Evolutionary conservation across 2,888 invertebrate genomes (phyloP), one percentile per base, ranked within the genome.

Genomic region (Hesperia comma): DNA sequence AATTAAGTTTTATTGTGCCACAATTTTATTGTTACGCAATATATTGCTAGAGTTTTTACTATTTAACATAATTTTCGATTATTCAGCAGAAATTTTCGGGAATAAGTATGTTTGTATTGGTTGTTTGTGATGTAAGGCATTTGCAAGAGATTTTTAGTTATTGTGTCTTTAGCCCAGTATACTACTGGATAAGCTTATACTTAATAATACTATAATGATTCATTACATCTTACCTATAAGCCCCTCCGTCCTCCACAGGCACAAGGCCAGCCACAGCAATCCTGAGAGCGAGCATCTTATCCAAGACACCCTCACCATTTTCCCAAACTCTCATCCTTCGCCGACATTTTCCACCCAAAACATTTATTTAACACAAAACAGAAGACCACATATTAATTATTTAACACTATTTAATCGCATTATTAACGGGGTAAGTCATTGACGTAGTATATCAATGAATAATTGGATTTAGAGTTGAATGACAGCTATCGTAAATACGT

Each of bases 241-340:
- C 74, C 91, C 91, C 75, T 85, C 83, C 61, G 85, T 86, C 53
- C 77, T 77, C 72, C 78, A 77, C 62, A 82, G 71, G 71, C 77
- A 80, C 72, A 86, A 70, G 69, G 79, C 74, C 74, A 78, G 76
- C 80, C 83, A 87, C 78, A 88, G 80, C 79, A 89, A 88, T 85
- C 87, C 89, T 73, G 83, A 77, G 71, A 80, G 82, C 79, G 80
- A 71, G 78, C 85, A 90, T 86, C 80, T 83, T 81, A 81, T 81
- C 71, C 77, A 75, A 76, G 77, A 82, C 83, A 81, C 85, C 77
- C 75, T 90, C 87, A 91, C 82, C 92, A 92, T 92, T 88, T 87
- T 92, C 84, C 88, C 85, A 72, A 87, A 79, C 75, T 88, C 87
- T 87, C 87, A 88, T 88, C 83, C 80, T 84, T 72, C 78, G 72